phyloP scores from a whole-genome alignment of 2,888 invertebrate genomes.

The Parasteatoda lunata region DNA sequence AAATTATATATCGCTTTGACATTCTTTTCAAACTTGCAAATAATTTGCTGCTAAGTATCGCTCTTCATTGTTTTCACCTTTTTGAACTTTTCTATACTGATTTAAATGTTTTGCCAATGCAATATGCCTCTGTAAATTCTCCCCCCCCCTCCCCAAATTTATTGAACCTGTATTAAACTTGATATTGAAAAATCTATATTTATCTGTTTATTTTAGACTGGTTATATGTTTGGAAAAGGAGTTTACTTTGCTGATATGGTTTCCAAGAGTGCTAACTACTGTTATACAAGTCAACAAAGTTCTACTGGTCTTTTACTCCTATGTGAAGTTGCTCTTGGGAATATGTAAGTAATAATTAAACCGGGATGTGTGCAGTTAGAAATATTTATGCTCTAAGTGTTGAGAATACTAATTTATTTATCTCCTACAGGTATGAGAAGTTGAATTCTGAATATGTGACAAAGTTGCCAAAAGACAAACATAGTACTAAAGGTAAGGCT shows the following conservation, averaged over 20 bases:
- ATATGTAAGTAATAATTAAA: constrained; percentile 67
- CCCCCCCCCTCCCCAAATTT: no score
- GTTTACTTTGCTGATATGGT: constrained; percentile 77
- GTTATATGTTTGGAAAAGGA: constrained; percentile 78
- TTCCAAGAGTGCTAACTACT: constrained; percentile 77
- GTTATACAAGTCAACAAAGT: constrained; percentile 74
- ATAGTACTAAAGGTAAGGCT: constrained; percentile 86
- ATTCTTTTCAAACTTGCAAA: no score
- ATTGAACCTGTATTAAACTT: no score
- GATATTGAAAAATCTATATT: background rate
- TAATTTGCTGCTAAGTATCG: no score
- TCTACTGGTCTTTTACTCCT: constrained; percentile 75
- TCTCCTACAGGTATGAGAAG: constrained; percentile 82
- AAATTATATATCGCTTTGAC: no score
- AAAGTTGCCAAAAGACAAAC: constrained; percentile 86
- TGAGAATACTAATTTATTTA: background rate
- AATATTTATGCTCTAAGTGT: background rate
- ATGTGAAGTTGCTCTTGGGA: constrained; percentile 76
- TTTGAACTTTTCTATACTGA: no score
- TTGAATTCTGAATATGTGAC: constrained; percentile 82
- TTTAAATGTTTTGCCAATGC: no score
- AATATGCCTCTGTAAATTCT: no score
- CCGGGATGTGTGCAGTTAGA: background rate
- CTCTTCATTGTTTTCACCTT: no score
- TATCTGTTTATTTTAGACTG: constrained; percentile 72